Base-by-base conservation (phyloP, 2,113 vertebrate species). In the Hippocampus comes region DNA sequence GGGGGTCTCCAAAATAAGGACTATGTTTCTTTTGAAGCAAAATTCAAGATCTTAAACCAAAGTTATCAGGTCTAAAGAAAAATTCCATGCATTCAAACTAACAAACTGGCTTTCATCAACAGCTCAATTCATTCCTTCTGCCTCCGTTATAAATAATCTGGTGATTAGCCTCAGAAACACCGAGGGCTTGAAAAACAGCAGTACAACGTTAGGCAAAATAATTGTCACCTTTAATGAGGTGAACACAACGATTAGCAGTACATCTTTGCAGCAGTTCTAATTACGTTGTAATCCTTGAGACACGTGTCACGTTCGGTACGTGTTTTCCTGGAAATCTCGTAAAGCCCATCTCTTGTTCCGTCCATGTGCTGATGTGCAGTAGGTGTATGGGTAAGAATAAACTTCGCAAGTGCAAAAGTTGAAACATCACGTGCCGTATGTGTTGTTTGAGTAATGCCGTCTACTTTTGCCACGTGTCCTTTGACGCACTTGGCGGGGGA, bases 361-460 rank as follows among this genome's bases (percentile, higher is more conserved):
- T 38, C 41, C 12, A 14, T 59, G n/a, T 67, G 20, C 38, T 27
- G 15, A 14, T 55, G 25, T 67, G 17, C 38, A 25, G 69, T 76
- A 56, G 56, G 77, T 30, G 56, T 59, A 63, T 65, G 63, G 7
- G 12, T 49, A 68, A 67, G 23, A 83, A 81, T 79, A 76, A 76
- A 82, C 41, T 17, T 14, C 5, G n/a, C 42, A 70, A 43, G 64
- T 56, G 51, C 2, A 1, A 75, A 73, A 73, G 55, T 69, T 74
- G 9, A 34, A 27, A 18, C 27, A 41, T 21, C 83, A 84, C 67
- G 53, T 86, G 74, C 71, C 42, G 27, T 12, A 81, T 55, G 75
- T 63, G 53, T 53, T 73, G 46, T 70, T 2, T 46, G 18, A 65
- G 48, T 49, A 71, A 55, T 2, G 9, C 5, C 12, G 48, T 41